Base-by-base conservation (phyloP, 2,797 vertebrate species). In the Toxotes lorentzi region DNA sequence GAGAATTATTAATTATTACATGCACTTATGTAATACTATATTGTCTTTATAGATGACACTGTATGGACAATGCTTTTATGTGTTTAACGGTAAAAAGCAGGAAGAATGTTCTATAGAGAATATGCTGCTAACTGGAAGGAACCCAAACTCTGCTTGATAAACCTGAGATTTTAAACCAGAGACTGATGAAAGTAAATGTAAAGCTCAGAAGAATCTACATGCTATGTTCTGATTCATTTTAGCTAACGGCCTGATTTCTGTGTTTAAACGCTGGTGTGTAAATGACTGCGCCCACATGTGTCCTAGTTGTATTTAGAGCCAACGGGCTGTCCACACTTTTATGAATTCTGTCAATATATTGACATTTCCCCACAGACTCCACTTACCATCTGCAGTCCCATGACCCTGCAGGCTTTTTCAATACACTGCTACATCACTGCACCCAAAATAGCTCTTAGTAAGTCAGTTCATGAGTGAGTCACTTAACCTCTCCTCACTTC, bases 331-430 rank as follows among this genome's bases (percentile, higher is more conserved):
- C 53, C 38, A 0, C 65, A 19, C 61, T 9, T 32, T 73, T 57
- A 23, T 35, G 4, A 7, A 34, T 76, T 53, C 35, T 2, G 64
- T 78, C 83, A 63, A 84, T 86, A 73, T 72, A 89, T 88, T 85
- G 86, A 89, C 73, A 14, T 88, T 81, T 87, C 84, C 79, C 59
- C 40, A 58, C 63, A 59, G 43, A 47, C 32, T 35, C 38, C 60
- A 47, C 27, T 65, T 1, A 23, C 69, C 82, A 83, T 79, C 85
- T 86, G 85, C 75, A 78, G 64, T 54, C 58, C 34, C 40, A 24
- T 77, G 60, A 66, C n/a, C 72, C 63, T 9, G 35, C 43, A 47
- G 70, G 64, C 50, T 10, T 56, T 14, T 47, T 24, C 47, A 67
- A 45, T 77, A 59, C 69, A 9, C 19, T 2, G 56, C 79, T 47